Evolutionary conservation across 2,113 vertebrate species (phyloP).

Genomic region (cat (Felis catus)): F.catus_Fca126_mat1.0 CM031420.1:42043501-42044000

Average conservation of each 20-base stretch:
- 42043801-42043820: not conserved
- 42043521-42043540: not conserved
- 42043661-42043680: not conserved
- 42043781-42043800: not conserved
- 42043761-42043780: not conserved
- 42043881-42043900: not conserved
- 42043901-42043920: not conserved
- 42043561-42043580: not conserved
- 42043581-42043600: not conserved
- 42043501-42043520: not conserved
- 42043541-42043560: not conserved
- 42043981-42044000: not conserved
- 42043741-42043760: not conserved
- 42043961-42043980: not conserved
- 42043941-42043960: not conserved
- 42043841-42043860: not conserved
- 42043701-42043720: not conserved
- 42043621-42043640: not conserved
- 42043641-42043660: not conserved
- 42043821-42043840: not conserved
- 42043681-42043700: not conserved
- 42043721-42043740: not conserved
- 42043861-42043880: constrained; percentile 1
- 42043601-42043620: not conserved
- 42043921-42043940: not conserved